These are phyloP conservation scores for Acleris laterana DNA, from an alignment of 2,888 invertebrate species.

Conservation along the genomic window DNA sequence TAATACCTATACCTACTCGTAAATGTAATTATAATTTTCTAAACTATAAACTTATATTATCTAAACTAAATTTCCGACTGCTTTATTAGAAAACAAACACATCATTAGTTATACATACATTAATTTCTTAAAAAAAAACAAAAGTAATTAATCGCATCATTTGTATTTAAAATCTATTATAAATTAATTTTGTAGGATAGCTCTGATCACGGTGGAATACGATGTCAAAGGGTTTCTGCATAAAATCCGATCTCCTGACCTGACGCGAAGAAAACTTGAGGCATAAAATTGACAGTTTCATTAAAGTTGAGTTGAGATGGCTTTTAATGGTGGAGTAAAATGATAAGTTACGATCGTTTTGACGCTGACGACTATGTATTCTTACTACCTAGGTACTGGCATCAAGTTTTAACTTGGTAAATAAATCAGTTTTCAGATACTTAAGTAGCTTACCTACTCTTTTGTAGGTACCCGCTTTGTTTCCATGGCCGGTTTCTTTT, in stretches of 20 bases:
- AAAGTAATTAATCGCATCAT: background rate
- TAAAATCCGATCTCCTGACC: constrained; percentile 58
- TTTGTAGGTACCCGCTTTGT: too few relatives aligned
- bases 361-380: constrained; percentile 29
- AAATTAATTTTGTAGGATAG: background rate
- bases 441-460: too few relatives aligned
- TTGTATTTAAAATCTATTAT: constrained; percentile 5
- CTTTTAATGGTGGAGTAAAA: constrained; percentile 55
- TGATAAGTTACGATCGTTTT: constrained; percentile 45
- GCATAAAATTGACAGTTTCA: constrained; percentile 68
- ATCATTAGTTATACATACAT: too few relatives aligned
- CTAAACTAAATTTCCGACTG: too few relatives aligned
- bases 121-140: background rate
- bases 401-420: too few relatives aligned
- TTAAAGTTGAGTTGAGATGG: constrained; percentile 66
- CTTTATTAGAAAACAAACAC: too few relatives aligned
- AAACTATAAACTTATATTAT: too few relatives aligned
- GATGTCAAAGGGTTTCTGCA: constrained; percentile 51
- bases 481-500: too few relatives aligned
- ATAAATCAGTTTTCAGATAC: too few relatives aligned
- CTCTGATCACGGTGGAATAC: constrained; percentile 39
- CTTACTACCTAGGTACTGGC: background rate
- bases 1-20: too few relatives aligned
- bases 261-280: constrained; percentile 49
- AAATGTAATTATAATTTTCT: too few relatives aligned